These are phyloP conservation scores for Phymastichus coffea DNA, from an alignment of 1,140 invertebrate species.

Conservation along the genomic window DNA sequence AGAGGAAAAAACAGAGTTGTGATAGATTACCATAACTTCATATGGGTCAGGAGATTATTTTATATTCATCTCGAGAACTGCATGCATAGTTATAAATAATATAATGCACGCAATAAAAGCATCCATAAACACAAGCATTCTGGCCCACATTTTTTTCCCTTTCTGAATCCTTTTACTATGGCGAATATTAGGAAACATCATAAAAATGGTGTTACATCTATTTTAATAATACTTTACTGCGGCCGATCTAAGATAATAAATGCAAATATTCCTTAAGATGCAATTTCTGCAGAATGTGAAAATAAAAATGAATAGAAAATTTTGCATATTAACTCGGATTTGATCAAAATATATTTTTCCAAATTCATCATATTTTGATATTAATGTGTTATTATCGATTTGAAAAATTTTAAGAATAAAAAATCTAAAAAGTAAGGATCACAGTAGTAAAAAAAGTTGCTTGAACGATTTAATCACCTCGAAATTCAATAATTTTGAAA, in stretches of 20 bases:
- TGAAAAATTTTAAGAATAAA: too few species aligned
- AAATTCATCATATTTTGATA: too few species aligned
- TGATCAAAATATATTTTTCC: too few species aligned
- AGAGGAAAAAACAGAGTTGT: not conserved
- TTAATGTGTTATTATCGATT: too few species aligned
- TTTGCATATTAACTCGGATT: too few species aligned
- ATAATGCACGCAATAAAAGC: conserved; percentile 5
- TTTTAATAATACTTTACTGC: not conserved
- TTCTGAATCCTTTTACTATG: conserved; percentile 6
- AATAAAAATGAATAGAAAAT: too few species aligned
- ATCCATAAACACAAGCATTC: conserved; percentile 1
- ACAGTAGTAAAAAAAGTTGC: too few species aligned
- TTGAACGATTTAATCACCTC: too few species aligned
- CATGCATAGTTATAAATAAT: conserved; percentile 2
- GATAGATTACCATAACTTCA: conserved; percentile 16
- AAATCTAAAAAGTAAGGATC: too few species aligned
- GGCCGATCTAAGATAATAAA: not conserved
- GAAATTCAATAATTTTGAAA: too few species aligned
- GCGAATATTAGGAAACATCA: conserved; percentile 5
- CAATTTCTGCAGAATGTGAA: not conserved
- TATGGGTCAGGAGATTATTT: not conserved
- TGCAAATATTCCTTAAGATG: not conserved
- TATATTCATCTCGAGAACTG: not conserved
- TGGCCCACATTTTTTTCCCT: not conserved
- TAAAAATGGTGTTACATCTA: not conserved